phyloP scores from a whole-genome alignment of 2,888 invertebrate species.

The Siphlonurus alternatus region DNA sequence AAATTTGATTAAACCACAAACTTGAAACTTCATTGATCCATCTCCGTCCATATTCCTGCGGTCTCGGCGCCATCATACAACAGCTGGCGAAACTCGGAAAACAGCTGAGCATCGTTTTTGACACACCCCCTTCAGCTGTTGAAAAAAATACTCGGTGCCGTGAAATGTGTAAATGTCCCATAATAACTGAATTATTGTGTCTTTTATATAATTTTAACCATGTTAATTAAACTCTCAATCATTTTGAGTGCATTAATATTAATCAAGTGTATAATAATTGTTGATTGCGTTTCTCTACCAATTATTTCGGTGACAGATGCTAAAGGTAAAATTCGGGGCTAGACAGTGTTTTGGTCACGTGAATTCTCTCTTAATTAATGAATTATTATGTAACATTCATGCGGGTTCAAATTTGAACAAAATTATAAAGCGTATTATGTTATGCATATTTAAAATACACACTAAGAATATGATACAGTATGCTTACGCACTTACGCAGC shows the following conservation, averaged over 20 bases:
- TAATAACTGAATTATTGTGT: slow-evolving; percentile 18
- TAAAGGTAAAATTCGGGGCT: background rate
- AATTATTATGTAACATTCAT: too few species aligned
- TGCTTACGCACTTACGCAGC: too few species aligned
- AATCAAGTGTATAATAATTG: background rate
- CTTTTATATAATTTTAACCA: too few species aligned
- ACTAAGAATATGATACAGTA: too few species aligned
- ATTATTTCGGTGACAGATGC: background rate
- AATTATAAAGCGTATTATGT: too few species aligned
- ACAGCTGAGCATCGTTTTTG: slow-evolving; percentile 1
- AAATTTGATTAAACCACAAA: slow-evolving; percentile 17
- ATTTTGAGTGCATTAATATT: too few species aligned
- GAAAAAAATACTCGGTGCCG: background rate
- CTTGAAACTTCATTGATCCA: slow-evolving; percentile 58
- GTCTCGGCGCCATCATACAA: slow-evolving; percentile 11
- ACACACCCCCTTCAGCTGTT: background rate
- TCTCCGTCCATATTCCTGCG: slow-evolving; percentile 45
- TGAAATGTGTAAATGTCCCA: too few species aligned
- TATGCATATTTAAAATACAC: too few species aligned
- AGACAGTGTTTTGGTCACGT: background rate
- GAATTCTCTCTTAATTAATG: too few species aligned
- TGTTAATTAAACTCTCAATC: too few species aligned
- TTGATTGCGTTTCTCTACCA: background rate
- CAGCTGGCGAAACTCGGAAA: slow-evolving; percentile 16
- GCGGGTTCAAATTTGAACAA: background rate